These are phyloP conservation scores for Pogona vitticeps DNA, from an alignment of 2,113 vertebrate genomes.

Conservation along the genomic window DNA sequence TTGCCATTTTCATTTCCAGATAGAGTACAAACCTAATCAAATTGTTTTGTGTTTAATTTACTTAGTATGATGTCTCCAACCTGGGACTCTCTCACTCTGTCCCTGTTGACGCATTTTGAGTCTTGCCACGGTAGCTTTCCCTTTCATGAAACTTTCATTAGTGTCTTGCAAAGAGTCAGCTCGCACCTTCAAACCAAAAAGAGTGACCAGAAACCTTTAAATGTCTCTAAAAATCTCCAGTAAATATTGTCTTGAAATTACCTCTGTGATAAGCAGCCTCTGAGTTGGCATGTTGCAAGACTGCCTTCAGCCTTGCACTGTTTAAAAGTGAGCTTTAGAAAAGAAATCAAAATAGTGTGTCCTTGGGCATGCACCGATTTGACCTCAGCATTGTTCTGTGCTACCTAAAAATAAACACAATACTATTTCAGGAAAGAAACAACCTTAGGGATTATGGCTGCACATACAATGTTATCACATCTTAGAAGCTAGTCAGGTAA, in stretches of 20 bases:
- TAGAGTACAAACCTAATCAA: slow-evolving; percentile 9
- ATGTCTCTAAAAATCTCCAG: slow-evolving; percentile 1
- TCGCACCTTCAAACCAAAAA: not conserved
- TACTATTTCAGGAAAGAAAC: not conserved
- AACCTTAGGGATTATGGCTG: not conserved
- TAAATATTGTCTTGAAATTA: not conserved
- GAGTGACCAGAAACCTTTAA: not conserved
- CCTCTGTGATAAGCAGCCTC: not conserved
- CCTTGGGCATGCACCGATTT: not conserved
- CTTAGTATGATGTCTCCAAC: not conserved
- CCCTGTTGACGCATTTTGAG: not conserved
- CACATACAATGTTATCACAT: too few species aligned
- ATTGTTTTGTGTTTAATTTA: slow-evolving; percentile 18
- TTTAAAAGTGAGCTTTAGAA: not conserved
- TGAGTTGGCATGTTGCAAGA: not conserved
- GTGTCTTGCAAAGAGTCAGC: not conserved
- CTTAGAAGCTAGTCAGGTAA: too few species aligned
- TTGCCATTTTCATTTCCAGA: slow-evolving; percentile 28
- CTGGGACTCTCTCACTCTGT: not conserved
- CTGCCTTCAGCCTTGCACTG: not conserved
- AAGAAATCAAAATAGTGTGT: not conserved
- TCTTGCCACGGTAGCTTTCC: not conserved
- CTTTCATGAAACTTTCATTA: not conserved
- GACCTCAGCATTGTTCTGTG: not conserved
- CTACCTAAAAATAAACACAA: not conserved